Percentiles rank a stretch among this genome's conserved stretches.
Evolutionary conservation across 2,888 invertebrate genomes (phyloP).

Genomic region (Pyrochroa serraticornis): DNA sequence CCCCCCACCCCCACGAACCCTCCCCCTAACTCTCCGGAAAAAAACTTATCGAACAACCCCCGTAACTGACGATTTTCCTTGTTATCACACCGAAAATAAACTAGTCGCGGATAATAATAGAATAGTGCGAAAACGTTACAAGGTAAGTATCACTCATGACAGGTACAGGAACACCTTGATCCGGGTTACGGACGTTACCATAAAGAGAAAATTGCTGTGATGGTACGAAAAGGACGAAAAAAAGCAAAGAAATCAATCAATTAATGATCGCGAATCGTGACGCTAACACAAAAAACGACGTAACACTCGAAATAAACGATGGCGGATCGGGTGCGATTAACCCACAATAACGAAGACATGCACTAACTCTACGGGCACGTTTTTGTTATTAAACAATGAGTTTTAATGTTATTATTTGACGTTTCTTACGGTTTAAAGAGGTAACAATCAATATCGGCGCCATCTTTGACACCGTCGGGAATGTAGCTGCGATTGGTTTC

Average conservation of each 20-base stretch:
- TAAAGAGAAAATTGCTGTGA: too few relatives aligned
- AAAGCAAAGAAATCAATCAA: too few relatives aligned
- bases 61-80: constrained; percentile 1
- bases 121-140: constrained; percentile 18
- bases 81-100: constrained; percentile 20
- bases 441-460: constrained; percentile 55
- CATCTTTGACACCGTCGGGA: constrained; percentile 51
- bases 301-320: too few relatives aligned
- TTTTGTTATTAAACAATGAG: constrained; percentile 37
- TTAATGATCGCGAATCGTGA: too few relatives aligned
- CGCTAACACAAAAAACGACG: too few relatives aligned
- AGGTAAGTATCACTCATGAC: constrained; percentile 9
- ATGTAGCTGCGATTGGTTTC: constrained; percentile 32
- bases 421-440: constrained; percentile 55
- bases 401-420: constrained; percentile 25
- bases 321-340: too few relatives aligned
- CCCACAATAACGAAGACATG: constrained; percentile 30
- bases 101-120: constrained; percentile 16
- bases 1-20: too few relatives aligned
- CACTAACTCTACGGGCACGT: constrained; percentile 38
- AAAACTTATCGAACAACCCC: not conserved
- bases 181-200: not conserved
- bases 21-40: not conserved
- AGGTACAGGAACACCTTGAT: constrained; percentile 22
- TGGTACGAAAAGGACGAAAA: too few relatives aligned